phyloP scores from a whole-genome alignment of 2,888 invertebrate species.

The Nebria brevicollis region DNA sequence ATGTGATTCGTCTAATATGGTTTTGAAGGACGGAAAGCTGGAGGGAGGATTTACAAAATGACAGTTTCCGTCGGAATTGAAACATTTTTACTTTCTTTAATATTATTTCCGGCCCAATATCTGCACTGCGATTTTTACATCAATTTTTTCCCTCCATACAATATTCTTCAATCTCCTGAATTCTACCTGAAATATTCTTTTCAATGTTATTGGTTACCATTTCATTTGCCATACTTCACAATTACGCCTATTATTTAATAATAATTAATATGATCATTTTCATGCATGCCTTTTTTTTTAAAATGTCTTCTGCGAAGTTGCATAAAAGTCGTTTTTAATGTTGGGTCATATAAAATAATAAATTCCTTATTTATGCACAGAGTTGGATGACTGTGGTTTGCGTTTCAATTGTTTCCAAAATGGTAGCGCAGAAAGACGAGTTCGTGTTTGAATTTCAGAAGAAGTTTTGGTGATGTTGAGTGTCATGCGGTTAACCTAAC shows the following conservation, averaged over 20 bases:
- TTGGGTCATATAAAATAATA: not conserved
- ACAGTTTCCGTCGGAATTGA: conserved; percentile 44
- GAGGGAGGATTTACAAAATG: conserved; percentile 43
- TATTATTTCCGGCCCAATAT: not conserved
- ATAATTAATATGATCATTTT: no score
- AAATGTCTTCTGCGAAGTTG: no score
- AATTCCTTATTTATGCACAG: not conserved
- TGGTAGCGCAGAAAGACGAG: not conserved
- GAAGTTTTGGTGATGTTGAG: conserved; percentile 8
- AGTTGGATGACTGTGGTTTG: not conserved
- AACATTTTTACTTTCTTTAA: conserved; percentile 38
- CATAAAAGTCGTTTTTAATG: not conserved
- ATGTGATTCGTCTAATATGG: no score
- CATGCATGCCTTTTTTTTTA: no score
- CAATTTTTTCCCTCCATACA: conserved; percentile 17
- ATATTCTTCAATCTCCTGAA: no score
- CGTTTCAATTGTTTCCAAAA: not conserved
- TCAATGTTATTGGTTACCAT: no score
- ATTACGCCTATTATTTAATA: no score
- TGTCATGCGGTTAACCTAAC: conserved; percentile 35
- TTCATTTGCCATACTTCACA: no score
- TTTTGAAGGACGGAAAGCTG: conserved; percentile 19
- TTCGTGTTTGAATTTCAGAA: conserved; percentile 6
- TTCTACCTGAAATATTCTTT: no score
- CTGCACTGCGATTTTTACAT: no score